Base-by-base conservation (phyloP, 1,140 invertebrate genomes). In the Tetraneura akinire region DNA sequence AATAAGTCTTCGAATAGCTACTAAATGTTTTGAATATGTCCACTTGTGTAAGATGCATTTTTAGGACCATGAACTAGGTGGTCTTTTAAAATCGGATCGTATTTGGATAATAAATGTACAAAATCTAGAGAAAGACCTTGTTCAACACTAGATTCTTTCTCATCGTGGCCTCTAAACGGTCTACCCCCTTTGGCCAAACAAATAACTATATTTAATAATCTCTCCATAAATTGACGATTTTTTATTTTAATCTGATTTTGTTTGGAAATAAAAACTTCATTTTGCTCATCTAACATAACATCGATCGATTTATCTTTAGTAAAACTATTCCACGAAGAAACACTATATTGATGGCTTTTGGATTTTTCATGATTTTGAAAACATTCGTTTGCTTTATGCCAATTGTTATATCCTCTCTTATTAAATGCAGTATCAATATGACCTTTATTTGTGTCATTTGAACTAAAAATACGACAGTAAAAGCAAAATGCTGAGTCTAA, bases 21-120 rank as follows among this genome's bases (percentile, higher is more conserved):
- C n/a, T n/a, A n/a, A n/a, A n/a, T n/a, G n/a, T 81, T 81, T 62
- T 81, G 80, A 4, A 76, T 81, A 23, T 81, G n/a, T 45, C 23
- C 55, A 47, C 80, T 32, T 18, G 71, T 74, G 45, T 78, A 60
- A 23, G 21, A 51, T 18, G 71, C 55, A 71, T 81, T 81, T 81
- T 62, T 1, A 10, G 70, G 80, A 29, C 62, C 32, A 71, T 73
- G 53, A 42, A 21, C 32, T 42, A 62, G 21, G 14, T 71, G 47
- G 23, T 26, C 11, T 70, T 73, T 81, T 53, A 81, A 71, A 23
- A 47, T 68, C 60, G 68, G 68, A 23, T 76, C 80, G 76, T 74
- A 81, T 29, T 81, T 81, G 1, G 53, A 53, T 23, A 55, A 37
- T 74, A 74, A 53, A 74, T 74, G 21, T 21, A 74, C 26, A 18